Base-by-base conservation (phyloP, 2,113 vertebrate species). In the Nannospalax galili region DNA sequence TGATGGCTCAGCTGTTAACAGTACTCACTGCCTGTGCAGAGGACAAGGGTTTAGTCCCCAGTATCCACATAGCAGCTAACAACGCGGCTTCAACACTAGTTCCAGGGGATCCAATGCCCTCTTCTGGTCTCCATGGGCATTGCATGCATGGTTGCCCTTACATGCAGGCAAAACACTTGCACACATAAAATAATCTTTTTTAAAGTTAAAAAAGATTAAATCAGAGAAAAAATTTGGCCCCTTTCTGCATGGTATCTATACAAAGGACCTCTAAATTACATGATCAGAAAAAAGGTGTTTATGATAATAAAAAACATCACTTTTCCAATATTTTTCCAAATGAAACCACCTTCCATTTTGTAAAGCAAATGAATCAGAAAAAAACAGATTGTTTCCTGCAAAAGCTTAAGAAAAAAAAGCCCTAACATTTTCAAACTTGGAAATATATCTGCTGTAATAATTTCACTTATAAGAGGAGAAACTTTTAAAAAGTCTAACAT, bases 261-360 rank as follows among this genome's bases (percentile, higher is more conserved):
- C 11, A 60, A 78, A 90, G 62, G 24, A 3, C 5, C 64, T 96
- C 26, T 75, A 93, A 87, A 73, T 11, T 84, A 45, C 30, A 73
- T 28, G 84, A 92, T 2, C 48, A 69, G 35, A 77, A 89, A 65
- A 72, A 35, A 45, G 93, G 58, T 56, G 11, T 28, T 80, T 75
- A 26, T 77, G 52, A 67, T 74, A 80, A 95, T 87, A 72, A 84
- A 84, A 85, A 62, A 1, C 7, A 87, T 52, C 12, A 75, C 30
- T 89, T 93, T 90, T 37, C 20, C 40, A 91, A 70, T n/a, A 94
- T 40, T 80, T 56, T 91, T 95, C 58, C 19, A 95, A 90, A 74
- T 77, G 37, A 93, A 95, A 74, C 32, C 56, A 67, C 5, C 48
- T 92, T 79, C 26, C 24, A 30, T 74, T 92, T 86, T 75, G 17